A percentile compares a stretch with the other conserved stretches of the same genome.
These are phyloP conservation scores for Bombyx mandarina DNA, from an alignment of 1,140 invertebrate species.

Conservation along the genomic window DNA sequence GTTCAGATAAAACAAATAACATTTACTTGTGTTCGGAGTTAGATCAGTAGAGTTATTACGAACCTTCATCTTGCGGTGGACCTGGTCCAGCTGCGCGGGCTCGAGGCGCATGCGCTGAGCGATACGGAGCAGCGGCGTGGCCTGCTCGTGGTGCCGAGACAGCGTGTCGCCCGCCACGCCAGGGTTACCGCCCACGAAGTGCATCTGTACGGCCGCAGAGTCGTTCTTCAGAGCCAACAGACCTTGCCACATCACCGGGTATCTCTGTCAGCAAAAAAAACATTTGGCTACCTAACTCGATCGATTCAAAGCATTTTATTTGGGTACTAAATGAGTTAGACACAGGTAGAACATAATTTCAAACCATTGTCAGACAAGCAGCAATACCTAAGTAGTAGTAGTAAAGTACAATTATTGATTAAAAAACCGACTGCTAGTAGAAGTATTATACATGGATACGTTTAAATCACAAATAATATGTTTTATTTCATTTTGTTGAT, in stretches of 20 bases:
- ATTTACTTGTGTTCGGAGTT: too few species aligned
- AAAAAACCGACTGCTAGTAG: too few species aligned
- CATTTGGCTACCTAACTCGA: neutral
- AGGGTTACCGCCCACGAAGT: conserved; percentile 95
- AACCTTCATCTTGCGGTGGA: conserved; percentile 96
- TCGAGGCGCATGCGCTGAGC: conserved; percentile 97
- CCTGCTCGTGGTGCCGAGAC: conserved; percentile 83
- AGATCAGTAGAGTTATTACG: conserved; percentile 1
- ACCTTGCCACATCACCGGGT: conserved; percentile 97
- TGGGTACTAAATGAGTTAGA: too few species aligned
- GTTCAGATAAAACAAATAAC: too few species aligned
- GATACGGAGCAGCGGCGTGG: conserved; percentile 89
- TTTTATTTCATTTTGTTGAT: too few species aligned
- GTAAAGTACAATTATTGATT: too few species aligned
- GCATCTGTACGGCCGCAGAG: conserved; percentile 97
- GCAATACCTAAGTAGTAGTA: too few species aligned
- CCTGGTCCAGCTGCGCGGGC: conserved; percentile 93
- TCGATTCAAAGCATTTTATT: too few species aligned
- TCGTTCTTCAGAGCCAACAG: conserved; percentile 95
- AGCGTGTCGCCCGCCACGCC: conserved; percentile 87
- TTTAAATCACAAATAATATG: too few species aligned
- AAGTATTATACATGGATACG: too few species aligned
- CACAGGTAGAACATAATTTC: too few species aligned
- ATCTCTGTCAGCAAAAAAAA: conserved; percentile 73
- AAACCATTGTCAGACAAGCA: too few species aligned